Base-by-base conservation (phyloP, 1,140 invertebrate species). In the Euschistus heros region DNA sequence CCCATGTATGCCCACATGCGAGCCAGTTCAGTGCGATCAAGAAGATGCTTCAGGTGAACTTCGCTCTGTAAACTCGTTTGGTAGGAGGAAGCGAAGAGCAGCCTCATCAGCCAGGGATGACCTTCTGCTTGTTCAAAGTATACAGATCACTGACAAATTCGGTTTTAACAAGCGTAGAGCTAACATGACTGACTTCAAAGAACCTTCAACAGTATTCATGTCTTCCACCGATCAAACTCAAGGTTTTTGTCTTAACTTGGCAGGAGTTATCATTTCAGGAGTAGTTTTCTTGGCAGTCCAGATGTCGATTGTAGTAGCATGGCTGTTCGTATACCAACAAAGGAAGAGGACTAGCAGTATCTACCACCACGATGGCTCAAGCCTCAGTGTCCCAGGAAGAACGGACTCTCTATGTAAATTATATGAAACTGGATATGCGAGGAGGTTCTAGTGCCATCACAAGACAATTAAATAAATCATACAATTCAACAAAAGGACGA, bases 101-200 rank as follows among this genome's bases (percentile, higher is more conserved):
- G 69, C 57, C 65, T 70, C 68, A 0, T 66, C 68, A 8, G 73
- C 81, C 50, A 84, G 85, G 65, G 89, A 93, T 70, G 88, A 93
- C 73, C 82, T 94, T 72, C 81, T 94, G 14, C 80, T 95, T 26
- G 89, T 92, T 18, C 88, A 94, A 73, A 88, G 88, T 27, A 94
- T 95, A 72, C 89, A 92, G 74, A 94, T 95, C 72, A 91, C 88
- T 20, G 92, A 95, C 76, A 92, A 92, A 72, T 94, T 94, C 74
- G 88, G 87, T 14, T 90, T 91, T 76, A 86, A 90, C 62, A 76
- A 75, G 59, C 73, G 69, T 44, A 79, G 80, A 68, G 69, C 70
- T 17, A 75, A 71, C 64, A 71, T 70, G 5, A 70, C 73, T 67
- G 46, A 71, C 27, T 67, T 75, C 57, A 80, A 82, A 70, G 68